Evolutionary conservation across 2,113 vertebrate genomes (phyloP).

Genomic region (Lamprotornis superbus): DNA sequence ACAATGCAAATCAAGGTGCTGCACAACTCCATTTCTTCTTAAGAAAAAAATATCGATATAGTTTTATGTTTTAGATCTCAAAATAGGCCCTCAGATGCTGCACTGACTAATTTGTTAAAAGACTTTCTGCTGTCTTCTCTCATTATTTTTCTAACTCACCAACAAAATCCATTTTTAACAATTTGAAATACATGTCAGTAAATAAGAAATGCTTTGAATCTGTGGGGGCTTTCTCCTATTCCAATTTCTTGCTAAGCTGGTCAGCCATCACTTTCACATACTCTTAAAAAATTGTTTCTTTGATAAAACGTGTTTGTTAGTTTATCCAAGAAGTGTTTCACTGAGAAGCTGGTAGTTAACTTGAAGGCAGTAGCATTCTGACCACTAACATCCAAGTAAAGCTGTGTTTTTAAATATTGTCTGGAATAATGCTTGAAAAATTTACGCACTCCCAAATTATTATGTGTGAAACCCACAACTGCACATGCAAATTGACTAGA

Average conservation of each 20-base stretch:
- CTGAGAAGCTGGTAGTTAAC: neutral
- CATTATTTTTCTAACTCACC: neutral
- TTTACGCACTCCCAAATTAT: slow-evolving; percentile 36
- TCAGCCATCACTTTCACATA: neutral
- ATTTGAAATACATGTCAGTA: neutral
- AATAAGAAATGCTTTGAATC: neutral
- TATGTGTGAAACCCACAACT: slow-evolving; percentile 63
- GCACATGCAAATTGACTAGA: slow-evolving; percentile 50
- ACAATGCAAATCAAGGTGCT: neutral
- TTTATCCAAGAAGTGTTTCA: neutral
- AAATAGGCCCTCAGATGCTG: neutral
- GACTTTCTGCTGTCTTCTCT: neutral
- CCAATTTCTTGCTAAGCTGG: neutral
- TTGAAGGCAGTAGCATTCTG: slow-evolving; percentile 17
- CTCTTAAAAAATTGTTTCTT: neutral
- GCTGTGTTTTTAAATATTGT: slow-evolving; percentile 38
- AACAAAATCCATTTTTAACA: slow-evolving; percentile 8
- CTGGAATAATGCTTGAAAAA: slow-evolving; percentile 39
- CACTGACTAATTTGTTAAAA: neutral
- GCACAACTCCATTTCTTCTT: neutral
- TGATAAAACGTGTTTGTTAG: neutral
- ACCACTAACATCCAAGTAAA: neutral
- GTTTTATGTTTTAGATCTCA: neutral
- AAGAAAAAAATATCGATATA: neutral
- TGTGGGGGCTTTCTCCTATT: neutral